Conservation (phyloP, 2,888 invertebrate genomes). For the Agrypnus murinus region DNA sequence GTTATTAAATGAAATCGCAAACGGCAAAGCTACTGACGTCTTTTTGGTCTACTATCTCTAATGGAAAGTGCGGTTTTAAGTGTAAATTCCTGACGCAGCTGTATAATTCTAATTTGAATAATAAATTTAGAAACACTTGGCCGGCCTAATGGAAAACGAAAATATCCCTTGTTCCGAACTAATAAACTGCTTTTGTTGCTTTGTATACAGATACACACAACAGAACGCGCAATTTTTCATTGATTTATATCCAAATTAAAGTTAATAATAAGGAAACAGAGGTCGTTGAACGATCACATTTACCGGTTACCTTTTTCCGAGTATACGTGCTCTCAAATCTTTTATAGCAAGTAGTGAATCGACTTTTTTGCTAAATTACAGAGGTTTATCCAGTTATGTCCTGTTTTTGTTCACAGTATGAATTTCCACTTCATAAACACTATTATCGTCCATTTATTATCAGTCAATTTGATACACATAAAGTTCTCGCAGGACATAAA, state of each 20-base stretch:
- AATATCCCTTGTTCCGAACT: conserved; percentile 17
- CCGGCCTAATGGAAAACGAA: not conserved
- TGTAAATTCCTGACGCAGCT: too few relatives aligned
- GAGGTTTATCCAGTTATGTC: conserved; percentile 11
- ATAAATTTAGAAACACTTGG: not conserved
- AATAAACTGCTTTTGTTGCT: conserved; percentile 4
- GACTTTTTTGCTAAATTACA: conserved; percentile 17
- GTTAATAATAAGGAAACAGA: conserved; percentile 24
- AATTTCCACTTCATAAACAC: too few relatives aligned
- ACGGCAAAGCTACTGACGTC: too few relatives aligned
- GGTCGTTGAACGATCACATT: conserved; percentile 27
- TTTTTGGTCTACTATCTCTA: too few relatives aligned
- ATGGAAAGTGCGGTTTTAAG: too few relatives aligned
- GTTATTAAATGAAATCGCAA: not conserved
- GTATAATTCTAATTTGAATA: not conserved
- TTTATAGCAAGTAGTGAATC: too few relatives aligned
- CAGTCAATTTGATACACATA: too few relatives aligned
- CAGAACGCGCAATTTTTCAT: conserved; percentile 13
- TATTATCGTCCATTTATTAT: too few relatives aligned
- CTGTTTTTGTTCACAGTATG: too few relatives aligned
- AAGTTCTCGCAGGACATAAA: too few relatives aligned
- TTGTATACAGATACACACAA: too few relatives aligned
- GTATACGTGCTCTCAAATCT: conserved; percentile 1
- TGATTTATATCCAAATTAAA: conserved; percentile 19
- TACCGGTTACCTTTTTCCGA: conserved; percentile 1